Evolutionary conservation across 2,113 vertebrate species (phyloP).

Genomic region (Pantherophis guttatus): DNA sequence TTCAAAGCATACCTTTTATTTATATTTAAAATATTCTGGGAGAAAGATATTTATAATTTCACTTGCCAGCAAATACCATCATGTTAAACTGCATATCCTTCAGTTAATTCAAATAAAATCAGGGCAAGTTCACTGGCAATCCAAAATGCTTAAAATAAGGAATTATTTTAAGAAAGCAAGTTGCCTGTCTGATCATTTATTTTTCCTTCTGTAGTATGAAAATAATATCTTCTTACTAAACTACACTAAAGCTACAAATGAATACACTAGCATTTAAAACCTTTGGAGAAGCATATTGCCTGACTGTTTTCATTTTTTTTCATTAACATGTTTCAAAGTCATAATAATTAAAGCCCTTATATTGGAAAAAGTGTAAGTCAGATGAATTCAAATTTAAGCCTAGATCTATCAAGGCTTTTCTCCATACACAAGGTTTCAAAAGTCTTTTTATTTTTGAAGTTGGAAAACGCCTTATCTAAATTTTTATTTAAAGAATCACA

Average conservation of each 20-base stretch:
- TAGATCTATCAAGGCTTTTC: not conserved
- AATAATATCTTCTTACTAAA: not conserved
- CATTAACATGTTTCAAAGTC: not conserved
- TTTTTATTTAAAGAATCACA: not conserved
- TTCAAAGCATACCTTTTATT: not conserved
- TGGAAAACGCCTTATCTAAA: not conserved
- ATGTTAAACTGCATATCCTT: not conserved
- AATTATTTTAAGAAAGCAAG: not conserved
- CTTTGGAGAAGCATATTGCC: not conserved
- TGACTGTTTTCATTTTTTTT: too few relatives aligned
- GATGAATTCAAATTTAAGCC: not conserved
- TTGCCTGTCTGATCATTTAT: not conserved
- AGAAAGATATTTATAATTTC: not conserved
- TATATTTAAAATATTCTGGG: not conserved
- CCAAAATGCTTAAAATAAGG: not conserved
- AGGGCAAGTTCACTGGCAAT: not conserved
- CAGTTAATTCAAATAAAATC: not conserved
- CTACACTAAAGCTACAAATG: not conserved
- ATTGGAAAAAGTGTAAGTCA: too few relatives aligned
- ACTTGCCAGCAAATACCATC: not conserved
- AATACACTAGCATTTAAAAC: not conserved
- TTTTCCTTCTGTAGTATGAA: not conserved
- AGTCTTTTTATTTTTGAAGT: not conserved
- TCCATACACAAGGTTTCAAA: not conserved
- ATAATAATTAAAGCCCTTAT: not conserved